Base-by-base conservation (phyloP, 2,888 invertebrate genomes). In the Pandemis heparana region DNA sequence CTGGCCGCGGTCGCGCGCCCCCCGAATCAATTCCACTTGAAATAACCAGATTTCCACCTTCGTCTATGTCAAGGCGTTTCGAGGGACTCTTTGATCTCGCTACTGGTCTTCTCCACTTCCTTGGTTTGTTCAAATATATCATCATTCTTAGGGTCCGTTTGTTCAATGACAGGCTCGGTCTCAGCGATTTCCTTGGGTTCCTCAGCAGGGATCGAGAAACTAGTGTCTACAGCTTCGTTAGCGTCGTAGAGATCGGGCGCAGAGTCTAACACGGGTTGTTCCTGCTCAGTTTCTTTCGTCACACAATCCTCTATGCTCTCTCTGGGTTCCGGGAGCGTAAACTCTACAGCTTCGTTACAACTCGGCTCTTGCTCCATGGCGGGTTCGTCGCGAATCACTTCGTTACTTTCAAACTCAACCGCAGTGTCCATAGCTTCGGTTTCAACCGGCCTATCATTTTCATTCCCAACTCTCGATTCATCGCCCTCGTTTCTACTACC, bases 11-110 rank as follows among this genome's bases (percentile, higher is more conserved):
- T 77, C 76, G 76, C 82, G 85, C 85, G 86, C 89, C 92, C 94
- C 93, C 93, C 93, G 92, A 92, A 91, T 93, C 92, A 92, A 85
- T 87, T 88, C 90, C 90, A 89, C 87, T 90, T 92, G 89, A 92
- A 91, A 87, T 90, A 89, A 77, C 91, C 91, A 71, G 85, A 84
- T 81, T 86, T 86, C 88, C 90, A 85, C 66, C 80, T 77, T 18
- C 81, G 80, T 81, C 86, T 81, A 75, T 84, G 91, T 93, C 93
- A 92, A 82, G 89, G 88, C 69, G 84, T 83, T 9, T 83, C 88
- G 14, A 60, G 18, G 16, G 60, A 38, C 65, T 88, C 89, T 75
- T 79, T 81, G 71, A 75, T 81, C 66, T 87, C 85, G 39, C 75
- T 75, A 61, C 72, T 23, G 23, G 56, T 74, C 43, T 77, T 51